Evolutionary conservation across 2,888 invertebrate genomes (phyloP), one percentile per base, ranked within the genome.

Genomic region (Diaprepes abbreviatus): DNA sequence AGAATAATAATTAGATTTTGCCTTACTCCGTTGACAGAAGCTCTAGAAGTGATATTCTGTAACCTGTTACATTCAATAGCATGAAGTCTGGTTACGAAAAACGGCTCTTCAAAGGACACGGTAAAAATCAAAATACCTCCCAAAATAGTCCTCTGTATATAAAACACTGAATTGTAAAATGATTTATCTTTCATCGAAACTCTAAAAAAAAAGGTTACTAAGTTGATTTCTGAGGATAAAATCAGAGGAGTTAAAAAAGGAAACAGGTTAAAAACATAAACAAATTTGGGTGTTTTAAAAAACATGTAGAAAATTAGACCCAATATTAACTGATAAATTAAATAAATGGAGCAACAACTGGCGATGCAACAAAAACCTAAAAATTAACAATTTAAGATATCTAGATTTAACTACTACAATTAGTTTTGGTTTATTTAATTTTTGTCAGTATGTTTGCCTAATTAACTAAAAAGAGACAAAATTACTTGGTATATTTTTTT

Each of bases 111-210:
- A 73, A 92, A 85, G 66, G 88, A 87, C 35, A 92, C 87, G 78
- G 91, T 91, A 78, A 92, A 89, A 52, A 93, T 82, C 43, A 92
- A 83, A 73, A 92, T 88, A 9, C 92, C 92, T 10, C 92, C 92
- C 9, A 89, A 82, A 81, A 90, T 86, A 3, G 89, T 88, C 79
- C 91, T 91, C 79, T 90, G 90, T 48, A 91, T 85, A 79, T 89
- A 88, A 79, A 86, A 85, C 10, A 83, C 77, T 4, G 78, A 79
- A 70, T 81, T 79, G 62, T 79, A 78, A 0, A 79, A 80, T 4
- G 79, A 79, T 66, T 76, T 81, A 59, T 82, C 81, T 57, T 73
- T 74, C 12, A 63, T 70, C 75, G 74, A 77, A 16, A 73, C 43
- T 17, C 76, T 72, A 40, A 72, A 70, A 73, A 59, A 38, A 5